Percentiles rank a stretch among this genome's conserved stretches.
Conservation (phyloP, 1,140 invertebrate species). For the Stratiolaelaps scimitus region DNA sequence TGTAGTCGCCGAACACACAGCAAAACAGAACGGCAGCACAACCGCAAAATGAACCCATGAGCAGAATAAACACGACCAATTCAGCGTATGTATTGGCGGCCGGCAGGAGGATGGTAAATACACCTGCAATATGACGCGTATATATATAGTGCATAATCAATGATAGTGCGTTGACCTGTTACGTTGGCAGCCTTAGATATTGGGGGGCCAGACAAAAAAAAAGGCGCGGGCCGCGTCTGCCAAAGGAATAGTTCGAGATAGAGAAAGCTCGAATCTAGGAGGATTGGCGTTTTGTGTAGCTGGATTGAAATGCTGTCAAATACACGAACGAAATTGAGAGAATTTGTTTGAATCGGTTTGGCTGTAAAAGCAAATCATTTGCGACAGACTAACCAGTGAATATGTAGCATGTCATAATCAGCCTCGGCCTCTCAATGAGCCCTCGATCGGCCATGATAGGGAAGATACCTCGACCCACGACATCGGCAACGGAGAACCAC, state of each 20-base stretch:
- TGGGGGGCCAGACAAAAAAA: no score
- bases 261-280: no score
- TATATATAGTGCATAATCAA: no score
- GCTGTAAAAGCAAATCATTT: no score
- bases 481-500: constrained; percentile 15
- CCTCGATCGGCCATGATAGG: not conserved
- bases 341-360: no score
- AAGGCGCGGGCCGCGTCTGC: no score
- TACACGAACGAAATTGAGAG: no score
- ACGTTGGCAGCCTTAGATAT: no score
- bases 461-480: not conserved
- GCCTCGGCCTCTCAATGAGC: not conserved
- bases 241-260: no score
- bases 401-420: constrained; percentile 22
- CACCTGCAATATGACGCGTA: not conserved
- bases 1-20: not conserved
- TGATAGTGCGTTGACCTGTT: no score
- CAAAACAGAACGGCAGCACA: constrained; percentile 1
- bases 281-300: no score
- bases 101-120: not conserved
- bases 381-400: constrained; percentile 2
- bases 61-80: not conserved
- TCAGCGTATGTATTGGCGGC: not conserved
- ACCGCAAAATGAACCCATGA: constrained; percentile 16
- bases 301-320: no score